phyloP scores from a whole-genome alignment of 2,113 vertebrate species.

The Thymallus thymallus region DNA sequence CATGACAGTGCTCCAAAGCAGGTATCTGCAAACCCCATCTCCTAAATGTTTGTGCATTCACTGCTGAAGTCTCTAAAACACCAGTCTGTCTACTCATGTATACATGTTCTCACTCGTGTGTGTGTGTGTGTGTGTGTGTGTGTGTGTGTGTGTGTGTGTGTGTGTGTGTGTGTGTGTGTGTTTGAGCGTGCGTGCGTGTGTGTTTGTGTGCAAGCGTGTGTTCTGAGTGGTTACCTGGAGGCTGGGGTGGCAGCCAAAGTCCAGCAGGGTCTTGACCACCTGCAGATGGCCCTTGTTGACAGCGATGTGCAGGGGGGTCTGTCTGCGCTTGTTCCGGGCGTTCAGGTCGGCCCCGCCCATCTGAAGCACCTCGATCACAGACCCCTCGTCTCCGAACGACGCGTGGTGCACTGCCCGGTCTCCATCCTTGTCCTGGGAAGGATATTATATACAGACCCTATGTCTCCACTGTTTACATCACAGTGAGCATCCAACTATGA shows the following conservation, averaged over 20 bases:
- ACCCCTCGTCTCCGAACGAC: conserved; percentile 95
- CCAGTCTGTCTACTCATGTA: too few species aligned
- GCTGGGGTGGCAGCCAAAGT: conserved; percentile 97
- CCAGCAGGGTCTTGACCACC: conserved; percentile 95
- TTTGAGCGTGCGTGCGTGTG: too few species aligned
- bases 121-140: background rate
- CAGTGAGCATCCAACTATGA: too few species aligned
- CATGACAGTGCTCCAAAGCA: too few species aligned
- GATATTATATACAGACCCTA: conserved; percentile 21
- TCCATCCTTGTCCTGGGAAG: conserved; percentile 92
- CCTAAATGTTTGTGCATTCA: too few species aligned
- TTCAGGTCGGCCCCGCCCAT: conserved; percentile 95
- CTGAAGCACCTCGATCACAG: conserved; percentile 96
- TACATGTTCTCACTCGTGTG: background rate
- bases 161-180: too few species aligned
- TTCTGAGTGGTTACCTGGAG: conserved; percentile 82
- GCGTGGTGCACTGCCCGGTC: conserved; percentile 97
- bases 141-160: background rate
- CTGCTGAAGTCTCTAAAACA: too few species aligned
- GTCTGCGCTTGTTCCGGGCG: conserved; percentile 93
- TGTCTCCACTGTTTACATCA: conserved; percentile 1
- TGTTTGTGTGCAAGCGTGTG: too few species aligned
- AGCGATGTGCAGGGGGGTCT: conserved; percentile 96
- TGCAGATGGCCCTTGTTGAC: conserved; percentile 99
- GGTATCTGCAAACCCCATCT: too few species aligned